phyloP scores from a whole-genome alignment of 1,140 invertebrate species.

The Drosophila subpulchrella region DNA sequence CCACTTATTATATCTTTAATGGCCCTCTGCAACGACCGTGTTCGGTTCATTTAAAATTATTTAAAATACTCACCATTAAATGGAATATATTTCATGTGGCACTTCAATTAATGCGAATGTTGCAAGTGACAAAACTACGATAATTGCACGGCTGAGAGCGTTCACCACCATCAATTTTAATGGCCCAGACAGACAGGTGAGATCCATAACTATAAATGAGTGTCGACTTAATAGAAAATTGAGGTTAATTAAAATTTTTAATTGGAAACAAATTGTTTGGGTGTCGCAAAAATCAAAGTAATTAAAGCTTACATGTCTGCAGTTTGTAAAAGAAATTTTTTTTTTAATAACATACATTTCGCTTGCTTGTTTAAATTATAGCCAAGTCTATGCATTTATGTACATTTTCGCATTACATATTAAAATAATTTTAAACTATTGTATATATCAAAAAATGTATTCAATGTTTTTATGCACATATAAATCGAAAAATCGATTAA shows the following conservation, averaged over 20 bases:
- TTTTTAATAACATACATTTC: too few relatives aligned
- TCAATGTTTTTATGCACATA: too few relatives aligned
- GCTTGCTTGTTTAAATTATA: too few relatives aligned
- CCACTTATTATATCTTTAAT: conserved; percentile 58
- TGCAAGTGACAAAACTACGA: conserved; percentile 41
- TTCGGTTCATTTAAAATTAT: conserved; percentile 60
- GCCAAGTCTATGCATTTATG: too few relatives aligned
- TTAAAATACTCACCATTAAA: conserved; percentile 51
- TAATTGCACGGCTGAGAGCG: conserved; percentile 23
- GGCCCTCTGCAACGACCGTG: conserved; percentile 26
- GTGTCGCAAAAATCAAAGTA: background rate
- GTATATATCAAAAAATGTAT: too few relatives aligned
- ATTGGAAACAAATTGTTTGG: background rate
- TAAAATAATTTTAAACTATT: too few relatives aligned
- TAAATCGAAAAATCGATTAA: too few relatives aligned
- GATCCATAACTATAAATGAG: conserved; percentile 19
- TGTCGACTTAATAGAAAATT: conserved; percentile 16
- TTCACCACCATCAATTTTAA: conserved; percentile 29
- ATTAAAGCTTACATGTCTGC: background rate
- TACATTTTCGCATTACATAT: too few relatives aligned
- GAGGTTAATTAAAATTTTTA: background rate
- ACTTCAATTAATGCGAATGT: conserved; percentile 56
- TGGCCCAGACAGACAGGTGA: conserved; percentile 20
- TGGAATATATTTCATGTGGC: conserved; percentile 47
- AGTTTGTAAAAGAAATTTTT: background rate